Percentiles rank a stretch among this genome's conserved stretches.
Conservation (phyloP, 2,797 vertebrate species). For the Pangasius larnaudii region DNA sequence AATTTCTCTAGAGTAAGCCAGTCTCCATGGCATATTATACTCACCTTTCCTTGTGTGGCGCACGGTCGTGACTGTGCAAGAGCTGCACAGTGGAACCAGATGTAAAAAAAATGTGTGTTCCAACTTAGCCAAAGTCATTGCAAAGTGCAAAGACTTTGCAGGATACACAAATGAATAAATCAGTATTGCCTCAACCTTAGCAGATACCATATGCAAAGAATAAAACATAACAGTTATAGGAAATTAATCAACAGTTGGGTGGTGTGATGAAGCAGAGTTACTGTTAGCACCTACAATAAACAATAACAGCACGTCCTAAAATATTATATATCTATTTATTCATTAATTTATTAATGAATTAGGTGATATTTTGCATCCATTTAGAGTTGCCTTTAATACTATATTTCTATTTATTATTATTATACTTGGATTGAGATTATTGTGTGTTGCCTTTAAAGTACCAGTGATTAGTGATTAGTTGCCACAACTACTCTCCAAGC, state of each 20-base stretch:
- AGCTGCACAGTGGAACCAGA: background rate
- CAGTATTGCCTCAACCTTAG: background rate
- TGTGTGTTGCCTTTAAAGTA: background rate
- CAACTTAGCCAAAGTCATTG: constrained; percentile 7
- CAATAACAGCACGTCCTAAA: background rate
- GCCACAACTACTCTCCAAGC: background rate
- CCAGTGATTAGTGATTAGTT: background rate
- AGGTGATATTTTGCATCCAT: background rate
- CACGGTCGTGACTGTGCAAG: constrained; percentile 9
- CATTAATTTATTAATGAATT: background rate
- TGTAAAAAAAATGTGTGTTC: background rate
- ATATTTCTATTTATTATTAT: background rate
- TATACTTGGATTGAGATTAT: background rate
- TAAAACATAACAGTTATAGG: background rate
- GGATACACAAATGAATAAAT: background rate
- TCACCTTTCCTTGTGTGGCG: constrained; percentile 17
- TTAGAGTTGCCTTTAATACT: background rate
- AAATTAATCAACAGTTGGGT: background rate
- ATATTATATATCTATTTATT: background rate
- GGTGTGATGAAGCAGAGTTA: background rate
- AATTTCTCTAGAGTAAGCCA: constrained; percentile 38
- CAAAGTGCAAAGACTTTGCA: background rate
- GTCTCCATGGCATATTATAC: background rate
- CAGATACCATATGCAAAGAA: background rate
- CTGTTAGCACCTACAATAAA: no score